These are phyloP conservation scores for Cremastobaeus sp. DNA, from an alignment of 2,888 invertebrate species.

Conservation along the genomic window DNA sequence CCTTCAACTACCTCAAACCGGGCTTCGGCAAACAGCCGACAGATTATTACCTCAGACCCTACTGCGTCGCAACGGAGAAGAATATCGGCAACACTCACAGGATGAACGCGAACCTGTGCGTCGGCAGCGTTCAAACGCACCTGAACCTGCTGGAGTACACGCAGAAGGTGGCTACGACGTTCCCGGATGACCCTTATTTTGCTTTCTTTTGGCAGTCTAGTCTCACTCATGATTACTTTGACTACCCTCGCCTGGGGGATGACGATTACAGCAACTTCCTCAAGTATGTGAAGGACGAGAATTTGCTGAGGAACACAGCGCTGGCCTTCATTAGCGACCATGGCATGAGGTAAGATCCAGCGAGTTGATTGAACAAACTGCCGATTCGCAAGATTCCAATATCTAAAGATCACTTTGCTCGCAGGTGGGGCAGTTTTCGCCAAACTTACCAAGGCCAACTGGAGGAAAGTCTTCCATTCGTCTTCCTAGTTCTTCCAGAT, in stretches of 20 bases:
- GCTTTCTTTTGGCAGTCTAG: slow-evolving; percentile 91
- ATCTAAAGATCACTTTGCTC: neutral
- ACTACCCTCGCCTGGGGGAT: slow-evolving; percentile 88
- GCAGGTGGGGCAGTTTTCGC: slow-evolving; percentile 89
- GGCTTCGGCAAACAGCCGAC: slow-evolving; percentile 90
- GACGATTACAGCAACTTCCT: slow-evolving; percentile 82
- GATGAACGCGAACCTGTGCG: slow-evolving; percentile 84
- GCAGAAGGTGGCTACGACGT: slow-evolving; percentile 81
- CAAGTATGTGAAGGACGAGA: slow-evolving; percentile 77
- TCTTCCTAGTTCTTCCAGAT: slow-evolving; percentile 85
- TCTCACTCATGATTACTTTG: slow-evolving; percentile 90
- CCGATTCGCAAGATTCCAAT: too few relatives aligned
- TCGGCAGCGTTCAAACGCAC: slow-evolving; percentile 85
- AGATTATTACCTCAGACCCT: slow-evolving; percentile 90
- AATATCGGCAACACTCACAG: slow-evolving; percentile 83
- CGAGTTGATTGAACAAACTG: neutral
- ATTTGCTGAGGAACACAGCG: slow-evolving; percentile 83
- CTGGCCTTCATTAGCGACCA: slow-evolving; percentile 91
- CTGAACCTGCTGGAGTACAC: slow-evolving; percentile 86
- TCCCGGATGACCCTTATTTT: slow-evolving; percentile 84
- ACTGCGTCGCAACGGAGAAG: slow-evolving; percentile 84
- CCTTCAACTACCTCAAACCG: slow-evolving; percentile 88
- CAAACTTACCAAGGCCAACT: slow-evolving; percentile 90
- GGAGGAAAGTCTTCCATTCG: slow-evolving; percentile 92
- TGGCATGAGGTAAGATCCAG: slow-evolving; percentile 81